These are phyloP conservation scores for Noctuana brunneofusca DNA, from an alignment of 2,888 invertebrate genomes.

Conservation along the genomic window DNA sequence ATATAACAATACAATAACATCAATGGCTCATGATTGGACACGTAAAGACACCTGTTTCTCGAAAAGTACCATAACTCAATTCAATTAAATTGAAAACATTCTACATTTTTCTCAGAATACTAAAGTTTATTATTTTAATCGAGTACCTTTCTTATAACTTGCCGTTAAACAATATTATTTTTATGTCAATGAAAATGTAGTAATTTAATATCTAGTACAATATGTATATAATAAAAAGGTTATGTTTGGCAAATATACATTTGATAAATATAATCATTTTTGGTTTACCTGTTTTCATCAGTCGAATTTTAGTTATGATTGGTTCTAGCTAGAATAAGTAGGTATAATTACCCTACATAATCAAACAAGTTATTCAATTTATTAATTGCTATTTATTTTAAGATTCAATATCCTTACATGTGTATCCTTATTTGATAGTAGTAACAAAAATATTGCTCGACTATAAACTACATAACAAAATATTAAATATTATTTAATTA, in stretches of 20 bases:
- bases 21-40: too few species aligned
- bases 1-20: too few species aligned
- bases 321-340: background rate
- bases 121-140: too few species aligned
- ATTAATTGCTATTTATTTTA: slow-evolving; percentile 73
- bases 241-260: background rate
- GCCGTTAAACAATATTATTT: too few species aligned
- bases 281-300: slow-evolving; percentile 12
- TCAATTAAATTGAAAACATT: too few species aligned
- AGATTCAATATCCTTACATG: slow-evolving; percentile 69
- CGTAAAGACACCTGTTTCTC: too few species aligned
- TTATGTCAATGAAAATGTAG: too few species aligned
- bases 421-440: slow-evolving; percentile 59
- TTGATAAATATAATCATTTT: background rate
- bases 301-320: background rate
- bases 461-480: slow-evolving; percentile 59
- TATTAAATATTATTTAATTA: slow-evolving; percentile 36
- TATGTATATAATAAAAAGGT: background rate
- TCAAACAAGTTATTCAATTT: slow-evolving; percentile 44
- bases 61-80: too few species aligned
- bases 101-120: too few species aligned
- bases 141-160: too few species aligned
- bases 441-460: slow-evolving; percentile 79
- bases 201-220: too few species aligned
- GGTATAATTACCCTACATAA: slow-evolving; percentile 13